phyloP scores from a whole-genome alignment of 2,888 invertebrate genomes.

The Linnaemya tessellans region DNA sequence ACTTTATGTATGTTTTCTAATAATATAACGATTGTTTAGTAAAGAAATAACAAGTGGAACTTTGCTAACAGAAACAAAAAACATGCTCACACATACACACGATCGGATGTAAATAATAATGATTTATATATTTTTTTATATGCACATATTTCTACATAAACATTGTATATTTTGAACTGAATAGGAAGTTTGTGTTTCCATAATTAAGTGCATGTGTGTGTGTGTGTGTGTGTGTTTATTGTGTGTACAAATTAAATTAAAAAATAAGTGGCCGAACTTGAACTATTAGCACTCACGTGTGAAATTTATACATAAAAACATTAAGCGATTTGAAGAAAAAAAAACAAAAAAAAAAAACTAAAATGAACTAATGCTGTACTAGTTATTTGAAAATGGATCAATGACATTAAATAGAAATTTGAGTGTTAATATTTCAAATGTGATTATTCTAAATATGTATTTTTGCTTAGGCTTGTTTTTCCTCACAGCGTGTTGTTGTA shows the following conservation, averaged over 20 bases:
- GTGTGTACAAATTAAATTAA: conserved; percentile 15
- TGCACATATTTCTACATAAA: neutral
- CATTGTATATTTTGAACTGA: conserved; percentile 17
- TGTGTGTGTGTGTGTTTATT: no score
- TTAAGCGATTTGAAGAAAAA: conserved; percentile 23
- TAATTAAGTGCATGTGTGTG: neutral
- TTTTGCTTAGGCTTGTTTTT: no score
- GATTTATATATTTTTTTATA: neutral
- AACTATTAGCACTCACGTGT: conserved; percentile 55
- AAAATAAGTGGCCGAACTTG: conserved; percentile 57
- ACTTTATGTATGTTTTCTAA: neutral
- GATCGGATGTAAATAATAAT: neutral
- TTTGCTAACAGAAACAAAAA: conserved; percentile 6
- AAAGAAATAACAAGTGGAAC: neutral
- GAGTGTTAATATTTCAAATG: neutral
- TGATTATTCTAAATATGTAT: no score
- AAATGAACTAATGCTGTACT: no score
- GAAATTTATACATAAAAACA: conserved; percentile 41
- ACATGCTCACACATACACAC: neutral
- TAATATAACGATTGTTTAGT: neutral
- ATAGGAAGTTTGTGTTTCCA: conserved; percentile 41
- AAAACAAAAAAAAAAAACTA: neutral
- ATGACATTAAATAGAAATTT: conserved; percentile 1
- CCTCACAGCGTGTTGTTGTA: no score
- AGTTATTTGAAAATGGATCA: neutral